phyloP scores from a whole-genome alignment of 2,797 vertebrate species.

The Aviceda cuculoides region DNA sequence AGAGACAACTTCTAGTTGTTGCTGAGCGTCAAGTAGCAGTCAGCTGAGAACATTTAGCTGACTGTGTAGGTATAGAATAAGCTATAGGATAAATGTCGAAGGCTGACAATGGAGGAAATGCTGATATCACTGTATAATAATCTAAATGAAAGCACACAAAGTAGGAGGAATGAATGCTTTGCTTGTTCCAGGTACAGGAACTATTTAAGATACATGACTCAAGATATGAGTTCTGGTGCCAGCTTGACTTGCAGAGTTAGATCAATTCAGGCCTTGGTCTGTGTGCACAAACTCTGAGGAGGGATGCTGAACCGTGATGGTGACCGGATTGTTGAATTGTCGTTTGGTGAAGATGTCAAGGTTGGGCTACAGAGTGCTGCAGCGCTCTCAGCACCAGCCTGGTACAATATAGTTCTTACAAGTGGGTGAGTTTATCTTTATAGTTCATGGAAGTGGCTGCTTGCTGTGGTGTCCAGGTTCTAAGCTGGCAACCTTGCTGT shows the following conservation, averaged over 20 bases:
- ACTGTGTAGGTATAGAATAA: not conserved
- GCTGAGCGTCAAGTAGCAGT: not conserved
- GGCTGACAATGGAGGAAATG: not conserved
- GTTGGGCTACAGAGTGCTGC: not conserved
- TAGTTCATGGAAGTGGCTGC: not conserved
- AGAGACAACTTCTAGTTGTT: not conserved
- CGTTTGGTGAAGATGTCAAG: not conserved
- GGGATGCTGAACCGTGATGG: not conserved
- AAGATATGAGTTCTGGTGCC: not conserved
- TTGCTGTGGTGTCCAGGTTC: not conserved
- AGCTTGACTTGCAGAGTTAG: not conserved
- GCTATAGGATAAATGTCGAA: slow-evolving; percentile 9
- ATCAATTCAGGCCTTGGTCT: not conserved
- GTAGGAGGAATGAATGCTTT: not conserved
- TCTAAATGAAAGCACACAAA: not conserved
- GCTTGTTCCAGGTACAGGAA: not conserved
- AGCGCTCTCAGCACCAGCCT: not conserved
- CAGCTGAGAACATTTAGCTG: not conserved
- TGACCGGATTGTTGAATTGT: not conserved
- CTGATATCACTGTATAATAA: not conserved
- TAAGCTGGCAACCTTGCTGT: not conserved
- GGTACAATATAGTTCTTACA: not conserved
- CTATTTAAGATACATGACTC: not conserved
- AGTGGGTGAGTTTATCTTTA: not conserved
- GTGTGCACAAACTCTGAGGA: not conserved